Conservation (phyloP, 2,113 vertebrate species). For the Cervus canadensis region DNA sequence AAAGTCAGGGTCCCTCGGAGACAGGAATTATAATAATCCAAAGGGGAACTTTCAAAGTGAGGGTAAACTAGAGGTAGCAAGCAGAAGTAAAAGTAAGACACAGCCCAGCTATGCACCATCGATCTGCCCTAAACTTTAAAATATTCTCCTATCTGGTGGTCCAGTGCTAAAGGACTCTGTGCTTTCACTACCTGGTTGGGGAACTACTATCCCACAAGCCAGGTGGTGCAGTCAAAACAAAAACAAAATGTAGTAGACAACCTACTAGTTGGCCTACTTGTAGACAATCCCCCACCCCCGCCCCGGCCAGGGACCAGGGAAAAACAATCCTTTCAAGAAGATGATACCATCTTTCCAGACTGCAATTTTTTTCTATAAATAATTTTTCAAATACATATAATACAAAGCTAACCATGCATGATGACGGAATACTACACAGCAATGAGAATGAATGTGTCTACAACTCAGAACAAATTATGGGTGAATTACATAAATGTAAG, state of each 20-base stretch:
- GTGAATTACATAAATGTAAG: constrained; percentile 11
- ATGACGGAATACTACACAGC: neutral
- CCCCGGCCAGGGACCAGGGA: neutral
- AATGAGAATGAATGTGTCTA: neutral
- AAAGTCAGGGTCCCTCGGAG: neutral
- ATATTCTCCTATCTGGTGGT: neutral
- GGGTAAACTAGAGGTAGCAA: neutral
- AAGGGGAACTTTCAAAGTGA: neutral
- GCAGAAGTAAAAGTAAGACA: neutral
- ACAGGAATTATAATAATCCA: neutral
- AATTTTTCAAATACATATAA: constrained; percentile 24
- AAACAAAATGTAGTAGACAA: neutral
- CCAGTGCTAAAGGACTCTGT: neutral
- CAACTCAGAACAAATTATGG: neutral
- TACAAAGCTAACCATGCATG: neutral
- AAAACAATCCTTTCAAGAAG: neutral
- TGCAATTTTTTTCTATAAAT: neutral
- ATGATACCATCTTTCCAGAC: neutral
- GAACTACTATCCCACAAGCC: neutral
- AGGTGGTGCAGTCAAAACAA: neutral
- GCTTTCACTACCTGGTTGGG: neutral
- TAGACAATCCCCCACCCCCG: neutral
- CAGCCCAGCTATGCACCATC: neutral
- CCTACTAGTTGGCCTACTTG: neutral
- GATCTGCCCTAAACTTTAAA: neutral